Evolutionary conservation across 2,113 vertebrate genomes (phyloP), one percentile per base, ranked within the genome.

Genomic region (Sinocyclocheilus rhinocerous): DNA sequence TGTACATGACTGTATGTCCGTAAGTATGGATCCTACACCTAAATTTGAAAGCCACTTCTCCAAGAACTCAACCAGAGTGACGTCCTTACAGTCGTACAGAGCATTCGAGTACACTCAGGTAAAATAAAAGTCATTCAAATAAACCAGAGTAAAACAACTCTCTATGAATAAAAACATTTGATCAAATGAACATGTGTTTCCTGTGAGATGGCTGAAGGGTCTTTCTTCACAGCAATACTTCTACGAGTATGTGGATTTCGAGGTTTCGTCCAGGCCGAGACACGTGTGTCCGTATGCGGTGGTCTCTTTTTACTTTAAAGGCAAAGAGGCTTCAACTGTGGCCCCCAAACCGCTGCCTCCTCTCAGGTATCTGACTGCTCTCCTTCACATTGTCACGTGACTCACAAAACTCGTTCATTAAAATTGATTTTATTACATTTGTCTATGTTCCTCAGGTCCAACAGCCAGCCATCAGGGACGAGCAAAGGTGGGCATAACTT

Each of bases 41-140:
- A 97, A 97, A 83, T 97, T 98, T 0, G 98, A 99, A 91, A 97
- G 97, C 88, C 98, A 99, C 5, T 87, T 98, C 86, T 96, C 96
- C 69, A 99, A 98, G 92, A 98, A 96, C 52, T 93, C 95, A 69
- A 94, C 93, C 89, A 96, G 96, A 89, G 94, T 98, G 84, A 97
- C 92, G 2, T 96, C 97, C 0, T 85, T 98, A 89, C 89, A 92
- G 86, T 94, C 94, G 9, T 98, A 95, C 84, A 94, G 96, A 89
- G 96, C 97, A 22, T 98, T 97, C 0, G 97, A 99, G 42, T 95
- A 95, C 81, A 97, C 97, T 26, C 98, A 99, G 96, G 98, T 99
- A 95, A n/a, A 57, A 45, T 45, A 48, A 48, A 48, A 48, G 33
- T 72, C 12, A 20, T 59, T 15, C 11, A 79, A 36, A 42, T 75